A percentile compares a stretch with the other conserved stretches of the same genome.
Evolutionary conservation across 2,888 invertebrate genomes (phyloP).

Genomic region (Dromius quadrimaculatus): DNA sequence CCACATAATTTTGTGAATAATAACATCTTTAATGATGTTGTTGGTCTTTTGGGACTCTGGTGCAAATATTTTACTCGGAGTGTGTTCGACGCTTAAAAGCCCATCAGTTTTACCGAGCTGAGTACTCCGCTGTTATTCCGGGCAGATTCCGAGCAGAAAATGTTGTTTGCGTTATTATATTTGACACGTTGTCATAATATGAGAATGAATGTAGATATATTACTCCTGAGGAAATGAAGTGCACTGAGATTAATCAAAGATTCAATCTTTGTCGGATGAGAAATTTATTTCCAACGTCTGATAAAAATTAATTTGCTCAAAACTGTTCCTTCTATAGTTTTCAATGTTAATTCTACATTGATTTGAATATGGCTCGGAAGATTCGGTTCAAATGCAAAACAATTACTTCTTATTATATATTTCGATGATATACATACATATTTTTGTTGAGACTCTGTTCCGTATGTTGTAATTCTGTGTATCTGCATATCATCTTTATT

Average conservation of each 20-base stretch:
- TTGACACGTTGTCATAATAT: slow-evolving; percentile 32
- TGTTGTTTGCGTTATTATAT: slow-evolving; percentile 17
- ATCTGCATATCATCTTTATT: too few relatives aligned
- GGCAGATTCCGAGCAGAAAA: slow-evolving; percentile 8
- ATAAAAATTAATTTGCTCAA: too few relatives aligned
- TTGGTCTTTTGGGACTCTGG: neutral
- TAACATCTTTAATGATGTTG: neutral
- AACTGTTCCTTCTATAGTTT: too few relatives aligned
- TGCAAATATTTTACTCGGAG: neutral
- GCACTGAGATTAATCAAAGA: neutral
- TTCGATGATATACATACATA: too few relatives aligned
- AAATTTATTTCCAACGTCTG: neutral
- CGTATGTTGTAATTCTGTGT: too few relatives aligned
- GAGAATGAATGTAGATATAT: slow-evolving; percentile 35
- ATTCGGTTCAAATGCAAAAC: too few relatives aligned
- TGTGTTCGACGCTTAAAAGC: slow-evolving; percentile 1
- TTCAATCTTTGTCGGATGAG: slow-evolving; percentile 4
- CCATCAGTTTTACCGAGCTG: neutral
- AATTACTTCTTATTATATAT: too few relatives aligned
- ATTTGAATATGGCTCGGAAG: too few relatives aligned
- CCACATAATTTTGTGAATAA: neutral
- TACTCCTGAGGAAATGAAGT: slow-evolving; percentile 15
- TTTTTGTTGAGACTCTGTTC: too few relatives aligned
- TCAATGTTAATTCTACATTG: too few relatives aligned
- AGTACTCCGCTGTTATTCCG: neutral